Conservation (phyloP, 2,113 vertebrate genomes). For the Bothrops jararaca region DNA sequence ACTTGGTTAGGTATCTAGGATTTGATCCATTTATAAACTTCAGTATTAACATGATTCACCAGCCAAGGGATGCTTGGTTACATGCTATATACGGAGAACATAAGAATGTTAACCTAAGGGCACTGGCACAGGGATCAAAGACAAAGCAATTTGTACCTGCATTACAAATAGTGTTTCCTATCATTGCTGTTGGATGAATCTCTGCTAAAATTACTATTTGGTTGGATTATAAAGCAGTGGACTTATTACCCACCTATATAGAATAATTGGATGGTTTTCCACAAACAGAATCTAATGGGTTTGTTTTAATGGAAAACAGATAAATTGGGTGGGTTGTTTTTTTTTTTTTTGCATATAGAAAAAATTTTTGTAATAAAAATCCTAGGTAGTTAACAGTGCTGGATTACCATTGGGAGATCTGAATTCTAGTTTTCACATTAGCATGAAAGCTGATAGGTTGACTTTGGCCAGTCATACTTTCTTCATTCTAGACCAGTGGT, state of each 20-base stretch:
- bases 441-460: not conserved
- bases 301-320: not conserved
- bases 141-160: not conserved
- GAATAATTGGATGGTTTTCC: not conserved
- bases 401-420: not conserved
- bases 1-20: not conserved
- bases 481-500: not conserved
- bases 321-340: not conserved
- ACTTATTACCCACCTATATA: no score
- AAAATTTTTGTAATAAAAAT: not conserved
- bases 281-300: not conserved
- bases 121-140: not conserved
- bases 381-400: not conserved
- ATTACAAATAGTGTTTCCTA: not conserved
- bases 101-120: not conserved
- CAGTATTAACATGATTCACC: not conserved
- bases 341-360: not conserved
- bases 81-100: not conserved
- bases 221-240: not conserved
- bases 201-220: not conserved
- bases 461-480: not conserved
- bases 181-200: not conserved
- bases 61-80: not conserved
- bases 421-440: not conserved
- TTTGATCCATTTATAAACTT: not conserved